phyloP scores from a whole-genome alignment of 2,113 vertebrate species.

The Mirza zaza region DNA sequence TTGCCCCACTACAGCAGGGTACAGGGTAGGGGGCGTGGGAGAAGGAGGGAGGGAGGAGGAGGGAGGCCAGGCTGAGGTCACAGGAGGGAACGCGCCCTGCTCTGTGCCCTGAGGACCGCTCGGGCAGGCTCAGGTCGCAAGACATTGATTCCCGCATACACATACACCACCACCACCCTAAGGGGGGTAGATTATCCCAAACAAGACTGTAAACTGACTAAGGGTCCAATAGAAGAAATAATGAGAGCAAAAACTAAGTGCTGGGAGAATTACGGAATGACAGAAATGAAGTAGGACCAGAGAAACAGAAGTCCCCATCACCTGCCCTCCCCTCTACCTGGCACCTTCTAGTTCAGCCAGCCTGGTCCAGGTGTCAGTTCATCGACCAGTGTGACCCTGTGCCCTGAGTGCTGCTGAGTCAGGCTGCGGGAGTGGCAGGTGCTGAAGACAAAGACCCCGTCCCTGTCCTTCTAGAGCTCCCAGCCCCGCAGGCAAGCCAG shows the following conservation, averaged over 20 bases:
- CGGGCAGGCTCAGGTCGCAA: background rate
- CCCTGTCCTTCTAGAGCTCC: background rate
- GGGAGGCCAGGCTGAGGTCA: background rate
- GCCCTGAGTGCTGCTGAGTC: background rate
- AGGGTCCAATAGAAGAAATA: background rate
- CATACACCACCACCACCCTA: no score
- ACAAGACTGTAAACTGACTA: background rate
- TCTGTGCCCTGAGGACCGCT: background rate
- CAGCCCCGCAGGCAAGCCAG: background rate
- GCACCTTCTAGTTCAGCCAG: background rate
- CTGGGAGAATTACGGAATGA: background rate
- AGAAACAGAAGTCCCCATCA: background rate
- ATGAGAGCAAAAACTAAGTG: background rate
- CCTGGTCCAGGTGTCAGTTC: background rate
- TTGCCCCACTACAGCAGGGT: background rate
- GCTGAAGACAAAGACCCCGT: background rate
- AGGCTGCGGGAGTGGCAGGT: fast-evolving
- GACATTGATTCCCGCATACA: background rate
- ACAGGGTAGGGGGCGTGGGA: background rate
- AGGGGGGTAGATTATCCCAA: background rate
- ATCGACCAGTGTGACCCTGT: background rate
- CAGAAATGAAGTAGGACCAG: background rate
- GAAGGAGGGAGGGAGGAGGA: background rate
- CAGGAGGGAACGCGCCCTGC: background rate
- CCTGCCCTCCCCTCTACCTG: background rate